Evolutionary conservation across 2,888 invertebrate species (phyloP).

Genomic region (Dryocosmus kuriphilus): DNA sequence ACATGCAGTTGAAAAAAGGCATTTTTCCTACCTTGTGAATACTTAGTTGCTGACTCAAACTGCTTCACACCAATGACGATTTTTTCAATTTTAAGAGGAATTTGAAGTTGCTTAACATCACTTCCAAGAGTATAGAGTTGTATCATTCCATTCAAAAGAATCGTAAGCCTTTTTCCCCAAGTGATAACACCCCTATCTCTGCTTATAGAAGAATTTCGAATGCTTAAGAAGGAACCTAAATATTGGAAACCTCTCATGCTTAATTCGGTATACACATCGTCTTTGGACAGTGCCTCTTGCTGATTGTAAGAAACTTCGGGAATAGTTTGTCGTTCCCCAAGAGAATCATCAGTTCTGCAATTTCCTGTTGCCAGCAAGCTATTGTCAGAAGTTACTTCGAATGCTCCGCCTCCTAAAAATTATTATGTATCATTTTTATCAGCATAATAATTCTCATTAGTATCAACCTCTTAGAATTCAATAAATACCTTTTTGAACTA

Average conservation of each 20-base stretch:
- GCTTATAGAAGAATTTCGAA: conserved; percentile 77
- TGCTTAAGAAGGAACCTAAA: conserved; percentile 78
- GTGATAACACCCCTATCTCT: conserved; percentile 72
- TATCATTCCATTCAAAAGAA: conserved; percentile 84
- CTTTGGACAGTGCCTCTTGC: conserved; percentile 45
- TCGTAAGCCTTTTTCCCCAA: conserved; percentile 84
- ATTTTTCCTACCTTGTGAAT: neutral
- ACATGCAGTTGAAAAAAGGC: no score
- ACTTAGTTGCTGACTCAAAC: neutral
- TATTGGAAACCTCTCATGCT: conserved; percentile 80
- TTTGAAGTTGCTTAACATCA: conserved; percentile 77
- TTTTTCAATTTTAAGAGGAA: conserved; percentile 81
- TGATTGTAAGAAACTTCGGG: neutral
- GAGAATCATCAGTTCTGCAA: conserved; percentile 80
- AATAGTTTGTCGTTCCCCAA: conserved; percentile 50
- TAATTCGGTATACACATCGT: conserved; percentile 77
- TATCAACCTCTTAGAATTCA: neutral
- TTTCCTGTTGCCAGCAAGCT: conserved; percentile 85
- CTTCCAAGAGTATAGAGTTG: conserved; percentile 80
- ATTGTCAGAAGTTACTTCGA: conserved; percentile 83
- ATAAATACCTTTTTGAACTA: conserved; percentile 71
- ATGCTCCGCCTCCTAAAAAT: conserved; percentile 66
- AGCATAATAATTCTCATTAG: neutral
- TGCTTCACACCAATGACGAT: conserved; percentile 78
- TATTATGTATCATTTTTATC: neutral